phyloP scores from a whole-genome alignment of 1,140 invertebrate genomes.

The Nixonia krombeini region DNA sequence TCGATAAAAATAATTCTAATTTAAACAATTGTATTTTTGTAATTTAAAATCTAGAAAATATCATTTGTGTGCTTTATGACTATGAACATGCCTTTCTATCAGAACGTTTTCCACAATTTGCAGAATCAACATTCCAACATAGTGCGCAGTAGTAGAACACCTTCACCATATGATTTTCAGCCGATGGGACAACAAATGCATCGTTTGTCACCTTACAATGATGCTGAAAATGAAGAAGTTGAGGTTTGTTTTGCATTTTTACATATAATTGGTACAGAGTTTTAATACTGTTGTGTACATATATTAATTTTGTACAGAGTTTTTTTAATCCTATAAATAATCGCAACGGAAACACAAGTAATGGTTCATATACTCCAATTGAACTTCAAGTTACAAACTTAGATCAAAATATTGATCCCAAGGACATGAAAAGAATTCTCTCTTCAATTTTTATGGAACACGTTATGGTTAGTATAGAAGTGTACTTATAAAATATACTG shows the following conservation, averaged over 20 bases:
- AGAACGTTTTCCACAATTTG: background rate
- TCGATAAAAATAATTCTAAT: background rate
- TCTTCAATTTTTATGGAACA: slow-evolving; percentile 79
- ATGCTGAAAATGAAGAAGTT: slow-evolving; percentile 65
- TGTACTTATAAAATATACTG: no score
- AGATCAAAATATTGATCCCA: slow-evolving; percentile 81
- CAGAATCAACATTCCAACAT: slow-evolving; percentile 52
- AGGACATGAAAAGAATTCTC: slow-evolving; percentile 80
- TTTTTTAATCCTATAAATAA: slow-evolving; percentile 67
- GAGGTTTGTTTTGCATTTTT: slow-evolving; percentile 22
- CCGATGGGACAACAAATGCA: slow-evolving; percentile 49
- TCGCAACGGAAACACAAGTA: slow-evolving; percentile 50
- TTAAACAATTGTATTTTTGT: background rate
- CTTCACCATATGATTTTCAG: slow-evolving; percentile 64
- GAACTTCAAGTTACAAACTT: slow-evolving; percentile 83
- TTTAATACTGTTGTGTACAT: no score
- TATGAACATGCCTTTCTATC: no score
- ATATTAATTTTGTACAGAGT: slow-evolving; percentile 49
- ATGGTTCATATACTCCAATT: slow-evolving; percentile 68
- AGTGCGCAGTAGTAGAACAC: slow-evolving; percentile 57
- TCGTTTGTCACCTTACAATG: slow-evolving; percentile 61
- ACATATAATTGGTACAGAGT: no score
- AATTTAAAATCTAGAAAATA: background rate
- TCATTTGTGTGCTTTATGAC: background rate
- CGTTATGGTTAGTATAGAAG: slow-evolving; percentile 76